Evolutionary conservation across 1,140 invertebrate species (phyloP).

Genomic region (Drosophila kurseongensis): DNA sequence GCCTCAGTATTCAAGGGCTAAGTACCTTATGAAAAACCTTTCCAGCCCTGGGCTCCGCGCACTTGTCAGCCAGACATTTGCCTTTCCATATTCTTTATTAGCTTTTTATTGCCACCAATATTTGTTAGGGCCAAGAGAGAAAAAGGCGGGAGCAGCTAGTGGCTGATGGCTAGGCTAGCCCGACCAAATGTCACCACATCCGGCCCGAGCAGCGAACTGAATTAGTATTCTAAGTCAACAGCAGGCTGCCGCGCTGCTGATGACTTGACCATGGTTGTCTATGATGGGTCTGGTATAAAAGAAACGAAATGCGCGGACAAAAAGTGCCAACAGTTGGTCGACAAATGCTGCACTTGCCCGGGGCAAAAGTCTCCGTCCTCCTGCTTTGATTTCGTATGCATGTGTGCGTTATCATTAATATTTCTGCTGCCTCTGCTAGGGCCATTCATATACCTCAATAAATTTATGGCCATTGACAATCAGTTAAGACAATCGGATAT

Average conservation of each 20-base stretch:
- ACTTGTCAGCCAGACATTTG: constrained; percentile 57
- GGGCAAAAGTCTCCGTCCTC: constrained; percentile 24
- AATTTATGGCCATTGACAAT: constrained; percentile 80
- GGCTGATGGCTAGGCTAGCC: constrained; percentile 24
- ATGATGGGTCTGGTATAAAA: constrained; percentile 25
- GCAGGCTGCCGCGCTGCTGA: constrained; percentile 35
- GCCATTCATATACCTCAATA: constrained; percentile 52
- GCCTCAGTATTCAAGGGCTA: neutral
- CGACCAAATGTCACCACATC: constrained; percentile 80
- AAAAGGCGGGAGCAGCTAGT: constrained; percentile 17
- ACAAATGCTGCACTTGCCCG: constrained; percentile 54
- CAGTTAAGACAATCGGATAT: constrained; percentile 81
- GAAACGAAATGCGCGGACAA: constrained; percentile 25
- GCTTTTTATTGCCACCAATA: constrained; percentile 81
- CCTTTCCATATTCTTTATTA: constrained; percentile 73
- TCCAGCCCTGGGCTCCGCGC: constrained; percentile 21
- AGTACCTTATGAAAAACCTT: neutral
- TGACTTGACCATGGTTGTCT: constrained; percentile 49
- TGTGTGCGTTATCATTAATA: constrained; percentile 73
- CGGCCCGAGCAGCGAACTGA: constrained; percentile 60
- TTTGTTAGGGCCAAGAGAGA: constrained; percentile 58
- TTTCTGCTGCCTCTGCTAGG: constrained; percentile 49
- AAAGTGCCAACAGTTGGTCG: constrained; percentile 69
- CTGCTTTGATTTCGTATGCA: constrained; percentile 72
- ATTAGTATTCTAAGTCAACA: constrained; percentile 81